Evolutionary conservation across 2,888 invertebrate genomes (phyloP).

Genomic region (Hirtodrosophila confusa): DNA sequence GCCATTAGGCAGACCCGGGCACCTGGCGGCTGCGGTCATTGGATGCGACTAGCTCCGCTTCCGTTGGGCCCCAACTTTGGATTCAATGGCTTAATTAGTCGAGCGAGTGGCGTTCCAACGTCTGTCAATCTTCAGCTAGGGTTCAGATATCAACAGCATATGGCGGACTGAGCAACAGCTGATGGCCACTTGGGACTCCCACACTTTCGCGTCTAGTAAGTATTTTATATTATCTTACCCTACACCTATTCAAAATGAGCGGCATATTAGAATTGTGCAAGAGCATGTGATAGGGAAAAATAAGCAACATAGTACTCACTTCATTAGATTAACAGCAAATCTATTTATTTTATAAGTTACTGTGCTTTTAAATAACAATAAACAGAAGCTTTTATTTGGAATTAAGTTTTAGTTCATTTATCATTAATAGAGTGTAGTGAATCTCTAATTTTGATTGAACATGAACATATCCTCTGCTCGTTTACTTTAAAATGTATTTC

Average conservation of each 20-base stretch:
- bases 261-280: too few relatives aligned
- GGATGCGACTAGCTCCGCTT: conserved; percentile 58
- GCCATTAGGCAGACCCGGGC: conserved; percentile 29
- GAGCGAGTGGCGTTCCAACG: conserved; percentile 34
- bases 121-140: conserved; percentile 38
- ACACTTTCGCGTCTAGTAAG: conserved; percentile 76
- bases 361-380: too few relatives aligned
- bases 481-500: too few relatives aligned
- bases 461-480: too few relatives aligned
- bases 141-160: conserved; percentile 43
- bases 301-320: too few relatives aligned
- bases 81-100: conserved; percentile 64
- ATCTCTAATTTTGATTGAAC: too few relatives aligned
- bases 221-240: conserved; percentile 22
- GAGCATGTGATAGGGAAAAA: too few relatives aligned
- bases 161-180: conserved; percentile 56
- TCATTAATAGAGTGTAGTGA: too few relatives aligned
- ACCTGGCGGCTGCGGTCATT: conserved; percentile 47
- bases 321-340: too few relatives aligned
- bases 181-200: conserved; percentile 61
- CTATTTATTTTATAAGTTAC: too few relatives aligned
- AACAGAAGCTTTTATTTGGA: too few relatives aligned
- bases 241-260: not conserved
- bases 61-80: conserved; percentile 48
- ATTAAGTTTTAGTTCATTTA: too few relatives aligned